Percentiles rank a stretch among this genome's conserved stretches.
Evolutionary conservation across 1,140 invertebrate species (phyloP).

Genomic region (Latrodectus geometricus): DNA sequence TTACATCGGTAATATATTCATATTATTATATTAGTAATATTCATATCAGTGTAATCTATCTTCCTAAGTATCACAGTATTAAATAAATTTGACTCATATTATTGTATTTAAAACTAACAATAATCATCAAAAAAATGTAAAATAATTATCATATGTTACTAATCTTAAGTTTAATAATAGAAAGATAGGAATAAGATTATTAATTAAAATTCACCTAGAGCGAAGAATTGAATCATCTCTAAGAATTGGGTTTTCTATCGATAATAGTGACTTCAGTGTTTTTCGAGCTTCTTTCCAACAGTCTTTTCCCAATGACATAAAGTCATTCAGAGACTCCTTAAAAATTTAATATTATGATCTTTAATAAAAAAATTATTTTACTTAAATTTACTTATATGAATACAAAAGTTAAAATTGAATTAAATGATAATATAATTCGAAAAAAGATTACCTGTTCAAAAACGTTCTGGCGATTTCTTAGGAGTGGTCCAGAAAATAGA

Average conservation of each 20-base stretch:
- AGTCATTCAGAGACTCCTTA: slow-evolving; percentile 83
- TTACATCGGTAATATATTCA: no score
- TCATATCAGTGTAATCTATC: no score
- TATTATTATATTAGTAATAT: no score
- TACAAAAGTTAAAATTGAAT: neutral
- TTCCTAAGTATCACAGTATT: no score
- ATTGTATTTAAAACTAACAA: no score
- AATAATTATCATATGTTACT: no score
- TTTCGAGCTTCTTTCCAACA: slow-evolving; percentile 87
- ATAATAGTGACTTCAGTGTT: slow-evolving; percentile 81
- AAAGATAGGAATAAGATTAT: neutral
- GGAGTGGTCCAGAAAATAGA: slow-evolving; percentile 82
- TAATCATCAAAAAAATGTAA: no score
- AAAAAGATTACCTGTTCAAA: slow-evolving; percentile 77
- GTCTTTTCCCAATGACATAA: slow-evolving; percentile 86
- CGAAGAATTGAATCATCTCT: slow-evolving; percentile 76
- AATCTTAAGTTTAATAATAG: neutral
- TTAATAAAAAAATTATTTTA: neutral
- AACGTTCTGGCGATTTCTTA: slow-evolving; percentile 82
- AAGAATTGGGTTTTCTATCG: slow-evolving; percentile 75
- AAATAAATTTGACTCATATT: no score
- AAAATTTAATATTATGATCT: neutral
- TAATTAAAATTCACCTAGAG: slow-evolving; percentile 70
- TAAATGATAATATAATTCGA: neutral
- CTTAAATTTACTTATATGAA: slow-evolving; percentile 29